Base-by-base conservation (phyloP, 2,113 vertebrate species). In the Protomyctophum bolini region DNA sequence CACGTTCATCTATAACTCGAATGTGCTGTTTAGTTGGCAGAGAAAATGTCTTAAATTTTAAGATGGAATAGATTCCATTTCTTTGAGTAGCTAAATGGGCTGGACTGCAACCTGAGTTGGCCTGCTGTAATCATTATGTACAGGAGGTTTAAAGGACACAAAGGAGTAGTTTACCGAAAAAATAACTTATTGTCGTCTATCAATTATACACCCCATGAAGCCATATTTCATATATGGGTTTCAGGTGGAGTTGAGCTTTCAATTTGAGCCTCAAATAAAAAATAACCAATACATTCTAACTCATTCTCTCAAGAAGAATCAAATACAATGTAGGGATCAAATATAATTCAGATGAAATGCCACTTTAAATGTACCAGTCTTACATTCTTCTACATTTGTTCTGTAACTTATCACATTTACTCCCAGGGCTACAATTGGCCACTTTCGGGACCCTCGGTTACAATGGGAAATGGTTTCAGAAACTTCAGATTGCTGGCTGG, bases 401-500 rank as follows among this genome's bases (percentile, higher is more conserved):
- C 21, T 21, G 21, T 21, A 21, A 21, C 21, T 21, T 41, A 10
- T 62, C 15, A 10, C 58, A 72, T 66, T 66, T 67, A 28, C 51
- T 64, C 58, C 71, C 60, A 84, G 84, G 56, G 46, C 74, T 58
- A 74, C 5, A 14, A 92, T 91, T 91, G 76, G 62, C 21, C 21
- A 1, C 21, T 21, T 21, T 21, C 21, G 21, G 21, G 21, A 21
- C 21, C 21, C 21, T 21, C 21, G 21, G 21, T 21, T 21, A 74
- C 5, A 14, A 92, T 91, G 91, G 76, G 62, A 56, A 63, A 52
- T 7, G n/a, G 48, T 2, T 77, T 73, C 50, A 45, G 51, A 29
- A 70, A 57, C 1, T 0, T 46, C 57, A 70, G 51, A 63, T 72
- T 79, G 28, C 74, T 75, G 73, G 41, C 63, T 47, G 41, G 76